Percentiles rank a stretch among this genome's conserved stretches.
These are phyloP conservation scores for Anabas testudineus DNA, from an alignment of 2,797 vertebrate genomes.

Conservation along the genomic window DNA sequence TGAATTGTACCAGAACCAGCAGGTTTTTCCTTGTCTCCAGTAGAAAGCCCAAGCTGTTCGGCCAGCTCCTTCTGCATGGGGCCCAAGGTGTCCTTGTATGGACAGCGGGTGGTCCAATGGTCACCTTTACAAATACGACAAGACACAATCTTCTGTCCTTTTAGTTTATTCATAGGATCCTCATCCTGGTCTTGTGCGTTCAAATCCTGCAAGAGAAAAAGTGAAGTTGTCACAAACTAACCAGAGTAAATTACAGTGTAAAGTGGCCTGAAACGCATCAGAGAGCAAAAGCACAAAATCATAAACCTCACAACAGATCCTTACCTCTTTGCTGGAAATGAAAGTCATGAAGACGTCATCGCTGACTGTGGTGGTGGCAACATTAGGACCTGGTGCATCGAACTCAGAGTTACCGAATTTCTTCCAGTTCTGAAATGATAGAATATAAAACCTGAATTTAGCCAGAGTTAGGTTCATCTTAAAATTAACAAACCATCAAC, in stretches of 20 bases:
- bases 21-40: slow-evolving; percentile 92
- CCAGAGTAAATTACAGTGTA: neutral
- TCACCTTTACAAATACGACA: slow-evolving; percentile 98
- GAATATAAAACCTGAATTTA: neutral
- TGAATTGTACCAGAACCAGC: slow-evolving; percentile 79
- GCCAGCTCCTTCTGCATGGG: slow-evolving; percentile 99
- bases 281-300: neutral
- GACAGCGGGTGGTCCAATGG: slow-evolving; percentile 98
- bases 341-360: slow-evolving; percentile 98
- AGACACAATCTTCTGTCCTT: slow-evolving; percentile 97
- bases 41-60: slow-evolving; percentile 94
- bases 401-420: slow-evolving; percentile 96
- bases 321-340: slow-evolving; percentile 97
- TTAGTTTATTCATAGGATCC: slow-evolving; percentile 97
- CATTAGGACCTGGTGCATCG: slow-evolving; percentile 92
- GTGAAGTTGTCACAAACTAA: neutral
- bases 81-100: slow-evolving; percentile 97
- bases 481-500: neutral
- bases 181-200: slow-evolving; percentile 95
- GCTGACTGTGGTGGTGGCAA: slow-evolving; percentile 96
- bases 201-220: slow-evolving; percentile 85
- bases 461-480: fast-evolving
- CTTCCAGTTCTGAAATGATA: slow-evolving; percentile 91
- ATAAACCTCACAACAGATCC: neutral
- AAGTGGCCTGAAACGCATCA: neutral